Percentiles rank a stretch among this genome's conserved stretches.
These are phyloP conservation scores for Catharus fuscescens DNA, from an alignment of 2,113 vertebrate genomes.

Conservation along the genomic window DNA sequence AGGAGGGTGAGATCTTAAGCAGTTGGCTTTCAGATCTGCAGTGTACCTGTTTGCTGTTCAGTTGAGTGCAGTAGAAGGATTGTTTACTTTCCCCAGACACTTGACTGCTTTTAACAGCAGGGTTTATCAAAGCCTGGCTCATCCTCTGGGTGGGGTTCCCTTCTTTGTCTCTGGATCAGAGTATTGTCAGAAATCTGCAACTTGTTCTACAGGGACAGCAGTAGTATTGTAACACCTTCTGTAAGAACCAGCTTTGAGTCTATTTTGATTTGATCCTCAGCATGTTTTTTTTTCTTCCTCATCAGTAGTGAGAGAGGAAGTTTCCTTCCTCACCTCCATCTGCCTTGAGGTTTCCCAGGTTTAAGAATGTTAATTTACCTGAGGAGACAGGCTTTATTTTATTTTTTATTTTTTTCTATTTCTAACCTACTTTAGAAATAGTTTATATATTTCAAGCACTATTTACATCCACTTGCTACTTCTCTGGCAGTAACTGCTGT, in stretches of 20 bases:
- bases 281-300: rapidly evolving
- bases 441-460: background rate
- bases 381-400: background rate
- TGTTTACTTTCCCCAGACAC: background rate
- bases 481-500: background rate
- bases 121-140: background rate
- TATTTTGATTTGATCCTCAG: background rate
- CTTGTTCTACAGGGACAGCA: background rate
- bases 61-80: background rate
- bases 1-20: background rate
- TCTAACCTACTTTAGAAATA: background rate
- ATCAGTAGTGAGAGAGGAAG: background rate
- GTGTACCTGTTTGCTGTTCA: background rate
- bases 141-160: background rate
- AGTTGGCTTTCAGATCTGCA: background rate
- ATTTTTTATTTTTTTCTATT: background rate
- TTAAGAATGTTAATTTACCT: background rate
- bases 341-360: background rate
- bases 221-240: background rate
- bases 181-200: background rate
- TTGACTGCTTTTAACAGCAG: background rate
- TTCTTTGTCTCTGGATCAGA: background rate
- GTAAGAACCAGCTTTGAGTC: background rate
- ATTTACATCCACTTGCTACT: background rate
- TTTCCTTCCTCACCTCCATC: background rate